Conservation (phyloP, 2,797 vertebrate species). For the Myoxocephalus aenaeus region DNA sequence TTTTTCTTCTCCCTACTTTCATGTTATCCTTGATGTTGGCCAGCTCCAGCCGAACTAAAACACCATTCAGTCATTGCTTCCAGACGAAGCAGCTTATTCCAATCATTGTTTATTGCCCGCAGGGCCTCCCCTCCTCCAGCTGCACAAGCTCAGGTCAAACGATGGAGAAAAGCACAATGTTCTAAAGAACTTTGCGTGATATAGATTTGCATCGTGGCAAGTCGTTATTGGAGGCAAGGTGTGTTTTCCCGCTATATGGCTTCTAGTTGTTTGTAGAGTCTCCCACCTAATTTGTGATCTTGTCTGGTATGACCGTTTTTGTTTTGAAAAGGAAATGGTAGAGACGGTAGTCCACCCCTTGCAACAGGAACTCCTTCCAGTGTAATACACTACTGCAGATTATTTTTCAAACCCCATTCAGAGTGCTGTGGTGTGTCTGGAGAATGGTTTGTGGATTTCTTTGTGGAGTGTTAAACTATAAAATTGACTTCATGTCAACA, state of each 20-base stretch:
- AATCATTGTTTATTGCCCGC: conserved; percentile 43
- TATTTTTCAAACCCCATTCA: conserved; percentile 17
- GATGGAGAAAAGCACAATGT: conserved; percentile 36
- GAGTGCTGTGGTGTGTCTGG: not conserved
- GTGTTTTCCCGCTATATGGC: conserved; percentile 56
- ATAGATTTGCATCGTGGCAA: conserved; percentile 51
- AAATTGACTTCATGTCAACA: conserved; percentile 17
- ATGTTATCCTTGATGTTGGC: conserved; percentile 22
- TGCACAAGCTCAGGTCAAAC: conserved; percentile 53
- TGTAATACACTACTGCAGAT: conserved; percentile 12
- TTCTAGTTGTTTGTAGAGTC: conserved; percentile 43
- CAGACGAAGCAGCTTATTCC: conserved; percentile 47
- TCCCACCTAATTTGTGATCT: conserved; percentile 61
- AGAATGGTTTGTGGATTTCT: not conserved
- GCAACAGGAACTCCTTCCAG: conserved; percentile 12
- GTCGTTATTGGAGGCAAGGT: conserved; percentile 54
- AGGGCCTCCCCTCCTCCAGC: conserved; percentile 52
- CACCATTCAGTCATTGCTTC: conserved; percentile 49
- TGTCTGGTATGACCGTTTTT: conserved; percentile 61
- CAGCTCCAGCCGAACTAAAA: conserved; percentile 21
- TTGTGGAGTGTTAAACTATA: conserved; percentile 2
- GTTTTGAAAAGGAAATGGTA: conserved; percentile 54
- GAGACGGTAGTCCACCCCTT: not conserved
- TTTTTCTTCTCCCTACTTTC: conserved; percentile 3
- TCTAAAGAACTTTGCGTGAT: conserved; percentile 19